phyloP scores from a whole-genome alignment of 2,113 vertebrate genomes.

The Felis chaus region DNA sequence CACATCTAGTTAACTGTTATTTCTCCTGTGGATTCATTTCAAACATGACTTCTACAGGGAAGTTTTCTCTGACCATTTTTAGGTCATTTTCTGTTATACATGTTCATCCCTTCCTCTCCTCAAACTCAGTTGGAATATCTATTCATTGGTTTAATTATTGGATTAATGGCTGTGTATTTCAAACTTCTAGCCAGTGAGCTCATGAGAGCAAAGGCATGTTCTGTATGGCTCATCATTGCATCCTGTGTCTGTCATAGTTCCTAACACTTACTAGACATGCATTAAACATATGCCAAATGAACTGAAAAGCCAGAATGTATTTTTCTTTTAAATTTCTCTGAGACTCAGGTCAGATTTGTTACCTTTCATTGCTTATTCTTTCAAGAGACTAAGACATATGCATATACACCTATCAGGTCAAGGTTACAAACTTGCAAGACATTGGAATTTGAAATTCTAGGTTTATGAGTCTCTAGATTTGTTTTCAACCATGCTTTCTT shows the following conservation, averaged over 20 bases:
- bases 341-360: background rate
- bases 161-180: background rate
- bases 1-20: background rate
- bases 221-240: background rate
- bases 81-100: background rate
- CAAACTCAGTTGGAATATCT: background rate
- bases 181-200: background rate
- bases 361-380: background rate
- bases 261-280: background rate
- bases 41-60: background rate
- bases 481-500: background rate
- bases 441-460: background rate
- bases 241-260: background rate
- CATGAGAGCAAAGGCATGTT: background rate
- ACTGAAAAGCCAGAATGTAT: background rate
- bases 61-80: background rate
- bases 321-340: conserved; percentile 3
- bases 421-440: background rate
- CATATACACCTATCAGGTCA: background rate
- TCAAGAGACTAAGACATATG: background rate
- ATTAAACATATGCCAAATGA: background rate
- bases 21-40: background rate
- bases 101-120: background rate
- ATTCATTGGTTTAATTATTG: background rate
- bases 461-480: background rate